Evolutionary conservation across 2,113 vertebrate species (phyloP), one percentile per base, ranked within the genome.

Genomic region (Rhea pennata): DNA sequence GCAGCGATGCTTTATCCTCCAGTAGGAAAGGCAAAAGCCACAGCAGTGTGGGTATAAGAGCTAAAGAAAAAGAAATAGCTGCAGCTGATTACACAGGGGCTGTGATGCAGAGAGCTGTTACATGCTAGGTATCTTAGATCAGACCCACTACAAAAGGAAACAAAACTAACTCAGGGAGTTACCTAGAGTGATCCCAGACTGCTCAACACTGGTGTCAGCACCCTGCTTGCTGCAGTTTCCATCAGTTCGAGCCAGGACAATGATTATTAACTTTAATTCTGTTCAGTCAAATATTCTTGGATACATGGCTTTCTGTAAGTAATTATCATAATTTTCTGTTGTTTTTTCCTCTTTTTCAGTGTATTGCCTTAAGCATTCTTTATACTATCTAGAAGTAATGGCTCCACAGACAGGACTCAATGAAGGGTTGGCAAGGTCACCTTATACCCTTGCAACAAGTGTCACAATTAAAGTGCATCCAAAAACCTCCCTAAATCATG

Each of bases 51-150:
- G 11, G 33, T 76, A 17, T 40, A 40, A 74, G 76, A 73, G 27
- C 33, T 50, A 61, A 15, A 76, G 10, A 8, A 64, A 62, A 61
- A 89, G 9, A 91, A 82, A 42, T 9, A 69, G 53, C 19, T 15
- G n/a, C 24, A 44, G 3, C 6, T 76, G 39, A 40, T 27, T 33
- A 15, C 59, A 16, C 12, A n/a, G 31, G 16, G 11, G n/a, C 39
- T 33, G 11, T 75, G 27, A 4, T 20, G 16, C 66, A 84, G n/a
- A 54, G 67, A 88, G 59, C 40, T 81, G 31, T 73, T 26, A 46
- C 21, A 71, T 54, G 14, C 23, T 66, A 39, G 1, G 0, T 56
- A 4, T n/a, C 19, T 86, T 93, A 1, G 0, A 31, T 77, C 23
- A 71, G 23, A 62, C 73, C 29, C 9, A 6, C 88, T 69, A 19